Evolutionary conservation across 2,797 vertebrate genomes (phyloP).

Genomic region (Phrynocephalus guinanensis): DNA sequence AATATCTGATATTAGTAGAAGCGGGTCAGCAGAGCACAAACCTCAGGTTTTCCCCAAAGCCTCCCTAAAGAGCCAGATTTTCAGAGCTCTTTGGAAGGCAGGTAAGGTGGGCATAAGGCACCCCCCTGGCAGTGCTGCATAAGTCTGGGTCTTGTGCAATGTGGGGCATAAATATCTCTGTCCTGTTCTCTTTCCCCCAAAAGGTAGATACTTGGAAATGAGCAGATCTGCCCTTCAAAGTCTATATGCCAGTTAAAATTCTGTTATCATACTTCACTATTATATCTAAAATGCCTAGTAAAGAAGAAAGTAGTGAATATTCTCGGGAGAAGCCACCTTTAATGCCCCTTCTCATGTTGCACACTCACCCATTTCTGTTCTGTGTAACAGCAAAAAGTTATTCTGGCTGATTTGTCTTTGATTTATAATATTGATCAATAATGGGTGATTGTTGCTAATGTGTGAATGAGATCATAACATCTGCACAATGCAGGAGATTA

Average conservation of each 20-base stretch:
- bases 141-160: background rate
- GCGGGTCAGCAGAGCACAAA: too few species aligned
- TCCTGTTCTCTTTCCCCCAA: background rate
- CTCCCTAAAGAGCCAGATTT: too few species aligned
- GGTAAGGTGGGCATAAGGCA: too few species aligned
- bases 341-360: background rate
- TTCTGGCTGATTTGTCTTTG: background rate
- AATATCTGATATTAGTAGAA: too few species aligned
- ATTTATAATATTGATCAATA: background rate
- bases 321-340: background rate
- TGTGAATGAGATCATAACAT: background rate
- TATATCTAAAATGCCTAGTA: background rate
- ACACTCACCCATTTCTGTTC: background rate
- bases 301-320: background rate
- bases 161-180: background rate
- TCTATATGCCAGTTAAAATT: background rate
- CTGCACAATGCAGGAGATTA: background rate
- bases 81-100: too few species aligned
- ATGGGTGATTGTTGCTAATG: background rate
- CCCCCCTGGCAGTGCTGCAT: background rate
- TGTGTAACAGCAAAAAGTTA: background rate
- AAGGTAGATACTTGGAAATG: background rate
- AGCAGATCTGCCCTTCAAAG: background rate
- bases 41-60: too few species aligned
- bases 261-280: background rate